A percentile compares a stretch with the other conserved stretches of the same genome.
Evolutionary conservation across 2,888 invertebrate species (phyloP).

Genomic region (Kuschelorhynchus macadamiae): DNA sequence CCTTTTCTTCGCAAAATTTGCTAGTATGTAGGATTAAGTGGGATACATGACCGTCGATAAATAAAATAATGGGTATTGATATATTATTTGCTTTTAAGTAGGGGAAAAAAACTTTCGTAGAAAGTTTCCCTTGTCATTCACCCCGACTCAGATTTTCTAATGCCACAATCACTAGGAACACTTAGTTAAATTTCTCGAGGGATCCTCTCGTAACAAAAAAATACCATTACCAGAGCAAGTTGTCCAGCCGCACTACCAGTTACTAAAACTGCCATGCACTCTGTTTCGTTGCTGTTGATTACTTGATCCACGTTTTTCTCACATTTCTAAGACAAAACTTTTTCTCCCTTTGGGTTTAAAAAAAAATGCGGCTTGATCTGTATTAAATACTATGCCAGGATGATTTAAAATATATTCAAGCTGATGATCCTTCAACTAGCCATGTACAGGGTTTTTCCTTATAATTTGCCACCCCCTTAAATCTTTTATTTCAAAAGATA

Average conservation of each 20-base stretch:
- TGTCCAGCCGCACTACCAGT: conserved; percentile 37
- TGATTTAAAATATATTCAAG: too few species aligned
- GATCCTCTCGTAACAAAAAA: conserved; percentile 29
- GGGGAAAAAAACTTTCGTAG: conserved; percentile 32
- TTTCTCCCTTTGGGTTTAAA: too few species aligned
- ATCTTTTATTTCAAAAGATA: too few species aligned
- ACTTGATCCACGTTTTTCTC: too few species aligned
- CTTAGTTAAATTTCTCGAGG: conserved; percentile 12
- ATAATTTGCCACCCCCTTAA: too few species aligned
- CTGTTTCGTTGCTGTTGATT: conserved; percentile 37
- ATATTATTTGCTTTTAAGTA: conserved; percentile 4
- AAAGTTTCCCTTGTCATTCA: conserved; percentile 36
- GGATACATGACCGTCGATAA: conserved; percentile 39
- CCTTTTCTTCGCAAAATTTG: too few species aligned
- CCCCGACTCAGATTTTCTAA: conserved; percentile 26
- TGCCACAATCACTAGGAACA: conserved; percentile 25
- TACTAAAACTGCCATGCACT: conserved; percentile 42
- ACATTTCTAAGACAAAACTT: too few species aligned
- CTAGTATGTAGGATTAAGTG: conserved; percentile 15
- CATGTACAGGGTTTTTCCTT: too few species aligned
- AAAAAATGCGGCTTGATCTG: too few species aligned
- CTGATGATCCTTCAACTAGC: too few species aligned
- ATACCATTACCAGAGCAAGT: conserved; percentile 14
- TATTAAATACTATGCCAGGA: too few species aligned
- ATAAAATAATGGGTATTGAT: conserved; percentile 32